phyloP scores from a whole-genome alignment of 2,888 invertebrate genomes.

The Noctua janthina region DNA sequence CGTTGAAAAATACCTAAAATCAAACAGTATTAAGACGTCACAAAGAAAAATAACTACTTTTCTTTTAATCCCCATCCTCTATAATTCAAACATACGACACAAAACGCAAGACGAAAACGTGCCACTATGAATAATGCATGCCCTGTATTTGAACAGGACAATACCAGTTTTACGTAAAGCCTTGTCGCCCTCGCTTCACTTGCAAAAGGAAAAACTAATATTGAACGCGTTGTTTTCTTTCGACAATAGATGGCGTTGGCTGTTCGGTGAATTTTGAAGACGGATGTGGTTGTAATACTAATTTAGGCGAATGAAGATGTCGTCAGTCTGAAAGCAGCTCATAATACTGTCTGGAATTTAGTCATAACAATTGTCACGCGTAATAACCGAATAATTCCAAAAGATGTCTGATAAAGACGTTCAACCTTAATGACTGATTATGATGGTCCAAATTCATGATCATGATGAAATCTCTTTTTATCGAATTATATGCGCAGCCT shows the following conservation, averaged over 20 bases:
- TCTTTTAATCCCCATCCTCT: conserved; percentile 35
- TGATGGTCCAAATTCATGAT: not conserved
- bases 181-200: conserved; percentile 69
- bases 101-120: conserved; percentile 74
- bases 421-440: accelerated
- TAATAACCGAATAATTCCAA: not conserved
- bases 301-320: conserved; percentile 28
- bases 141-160: conserved; percentile 80
- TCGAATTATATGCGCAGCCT: not conserved
- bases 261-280: conserved; percentile 43
- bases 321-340: not conserved
- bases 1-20: not conserved
- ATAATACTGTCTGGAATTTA: not conserved
- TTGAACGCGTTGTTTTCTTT: conserved; percentile 55
- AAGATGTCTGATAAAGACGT: not conserved
- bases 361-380: not conserved
- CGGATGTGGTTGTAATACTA: conserved; percentile 38
- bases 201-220: conserved; percentile 71
- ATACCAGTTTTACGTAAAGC: conserved; percentile 81
- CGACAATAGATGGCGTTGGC: conserved; percentile 68
- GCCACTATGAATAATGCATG: conserved; percentile 85
- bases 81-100: conserved; percentile 66
- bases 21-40: conserved; percentile 1
- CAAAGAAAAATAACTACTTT: conserved; percentile 28
- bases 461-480: not conserved